Evolutionary conservation across 2,797 vertebrate species (phyloP), one percentile per base, ranked within the genome.

Genomic region (Arnoldichthys spilopterus): DNA sequence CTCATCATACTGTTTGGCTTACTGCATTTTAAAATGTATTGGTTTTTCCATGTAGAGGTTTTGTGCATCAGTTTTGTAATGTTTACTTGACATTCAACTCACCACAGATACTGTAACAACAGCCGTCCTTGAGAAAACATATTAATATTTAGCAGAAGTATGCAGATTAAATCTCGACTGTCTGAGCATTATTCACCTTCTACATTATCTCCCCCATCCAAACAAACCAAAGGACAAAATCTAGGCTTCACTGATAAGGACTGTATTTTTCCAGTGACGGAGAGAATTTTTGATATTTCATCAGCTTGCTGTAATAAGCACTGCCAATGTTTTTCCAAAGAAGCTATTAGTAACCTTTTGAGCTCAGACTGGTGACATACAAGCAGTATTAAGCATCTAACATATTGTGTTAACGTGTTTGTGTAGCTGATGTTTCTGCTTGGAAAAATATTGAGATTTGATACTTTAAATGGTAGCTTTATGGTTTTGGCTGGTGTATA

Each of bases 71-170:
- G 37, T 49, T 32, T 22, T 1, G 43, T 76, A 59, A 53, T 24
- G 51, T 59, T 40, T 67, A 53, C 76, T 72, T 75, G 49, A 47
- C 75, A 61, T 80, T 53, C 59, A 82, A 71, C 66, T 71, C 49
- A 40, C n/a, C 79, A 62, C 45, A 72, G 62, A 73, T 78, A 59
- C 47, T 62, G 45, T 20, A 7, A 16, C 67, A 64, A 28, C 7
- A 64, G 47, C 18, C 12, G 4, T 53, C 79, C 77, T 80, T 37
- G 18, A 67, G 76, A 47, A 79, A 58, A 69, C 61, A 74, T 77
- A 78, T 76, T 80, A 72, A 83, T 79, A 82, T 83, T 80, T 72
- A 72, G 12, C 69, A 82, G 69, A 62, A 59, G 53, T 76, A 40
- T 59, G 32, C 12, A 6, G 15, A 72, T 81, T 81, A 83, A 82